A percentile compares a stretch with the other conserved stretches of the same genome.
Conservation (phyloP, 2,888 invertebrate genomes). For the Leptogaster cylindrica region DNA sequence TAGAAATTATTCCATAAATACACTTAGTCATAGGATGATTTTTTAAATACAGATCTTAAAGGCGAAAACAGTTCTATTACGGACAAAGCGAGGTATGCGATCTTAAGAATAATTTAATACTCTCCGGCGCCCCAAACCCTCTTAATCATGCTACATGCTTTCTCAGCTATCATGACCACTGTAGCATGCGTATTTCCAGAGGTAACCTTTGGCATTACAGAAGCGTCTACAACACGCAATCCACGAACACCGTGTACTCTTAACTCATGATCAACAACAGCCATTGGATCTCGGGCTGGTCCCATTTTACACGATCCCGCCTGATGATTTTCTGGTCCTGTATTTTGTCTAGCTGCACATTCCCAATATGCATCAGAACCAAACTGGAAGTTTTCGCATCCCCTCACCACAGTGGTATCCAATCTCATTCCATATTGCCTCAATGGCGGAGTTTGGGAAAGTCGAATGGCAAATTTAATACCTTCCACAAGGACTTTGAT, state of each 20-base stretch:
- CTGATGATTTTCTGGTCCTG: constrained; percentile 84
- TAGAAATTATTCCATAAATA: too few relatives aligned
- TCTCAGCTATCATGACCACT: constrained; percentile 82
- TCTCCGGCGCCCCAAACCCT: constrained; percentile 59
- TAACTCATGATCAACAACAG: constrained; percentile 76
- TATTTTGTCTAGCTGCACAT: constrained; percentile 73
- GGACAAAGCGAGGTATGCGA: constrained; percentile 16
- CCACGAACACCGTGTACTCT: constrained; percentile 68
- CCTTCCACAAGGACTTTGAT: constrained; percentile 81
- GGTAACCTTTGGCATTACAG: constrained; percentile 79
- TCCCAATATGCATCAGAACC: constrained; percentile 78
- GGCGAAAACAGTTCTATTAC: too few relatives aligned
- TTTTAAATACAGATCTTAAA: too few relatives aligned
- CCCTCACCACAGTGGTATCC: constrained; percentile 74
- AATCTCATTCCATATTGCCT: constrained; percentile 75
- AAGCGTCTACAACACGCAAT: constrained; percentile 78
- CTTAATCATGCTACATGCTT: constrained; percentile 62
- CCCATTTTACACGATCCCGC: constrained; percentile 86
- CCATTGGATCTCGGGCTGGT: constrained; percentile 70
- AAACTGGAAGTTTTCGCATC: constrained; percentile 77
- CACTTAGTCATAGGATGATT: too few relatives aligned
- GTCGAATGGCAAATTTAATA: constrained; percentile 76
- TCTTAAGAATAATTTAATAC: background rate
- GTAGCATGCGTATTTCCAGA: constrained; percentile 81
- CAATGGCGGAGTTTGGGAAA: constrained; percentile 73